phyloP scores from a whole-genome alignment of 1,140 invertebrate species.

The Sinella curviseta region DNA sequence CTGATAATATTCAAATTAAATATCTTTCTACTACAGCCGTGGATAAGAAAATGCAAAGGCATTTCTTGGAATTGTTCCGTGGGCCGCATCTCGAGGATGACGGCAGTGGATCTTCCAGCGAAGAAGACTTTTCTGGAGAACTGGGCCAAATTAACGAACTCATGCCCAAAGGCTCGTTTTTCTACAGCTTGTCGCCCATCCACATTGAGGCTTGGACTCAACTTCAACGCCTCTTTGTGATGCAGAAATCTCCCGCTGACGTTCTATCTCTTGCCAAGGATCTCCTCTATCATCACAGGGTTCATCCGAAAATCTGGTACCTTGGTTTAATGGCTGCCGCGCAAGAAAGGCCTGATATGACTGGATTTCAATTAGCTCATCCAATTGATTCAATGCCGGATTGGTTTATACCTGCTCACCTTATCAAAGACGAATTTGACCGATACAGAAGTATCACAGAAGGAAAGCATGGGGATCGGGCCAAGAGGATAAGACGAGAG shows the following conservation, averaged over 20 bases:
- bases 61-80: slow-evolving; percentile 15
- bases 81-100: background rate
- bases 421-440: slow-evolving; percentile 7
- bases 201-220: slow-evolving; percentile 15
- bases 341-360: slow-evolving; percentile 7
- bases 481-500: background rate
- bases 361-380: background rate
- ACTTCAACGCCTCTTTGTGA: background rate
- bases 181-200: slow-evolving; percentile 6
- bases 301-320: slow-evolving; percentile 23
- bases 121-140: slow-evolving; percentile 16
- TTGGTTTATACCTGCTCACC: slow-evolving; percentile 1
- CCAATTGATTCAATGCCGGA: slow-evolving; percentile 7
- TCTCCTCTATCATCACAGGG: background rate
- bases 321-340: background rate
- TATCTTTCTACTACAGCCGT: background rate
- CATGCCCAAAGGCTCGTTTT: background rate
- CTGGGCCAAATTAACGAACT: background rate
- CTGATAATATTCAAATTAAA: background rate
- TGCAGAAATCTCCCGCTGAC: background rate
- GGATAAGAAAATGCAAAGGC: background rate
- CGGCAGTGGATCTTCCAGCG: background rate
- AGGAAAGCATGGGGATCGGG: background rate
- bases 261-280: background rate
- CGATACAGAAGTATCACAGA: background rate